Evolutionary conservation across 1,140 invertebrate genomes (phyloP), one percentile per base, ranked within the genome.

Genomic region (Drosophila paulistorum): DNA sequence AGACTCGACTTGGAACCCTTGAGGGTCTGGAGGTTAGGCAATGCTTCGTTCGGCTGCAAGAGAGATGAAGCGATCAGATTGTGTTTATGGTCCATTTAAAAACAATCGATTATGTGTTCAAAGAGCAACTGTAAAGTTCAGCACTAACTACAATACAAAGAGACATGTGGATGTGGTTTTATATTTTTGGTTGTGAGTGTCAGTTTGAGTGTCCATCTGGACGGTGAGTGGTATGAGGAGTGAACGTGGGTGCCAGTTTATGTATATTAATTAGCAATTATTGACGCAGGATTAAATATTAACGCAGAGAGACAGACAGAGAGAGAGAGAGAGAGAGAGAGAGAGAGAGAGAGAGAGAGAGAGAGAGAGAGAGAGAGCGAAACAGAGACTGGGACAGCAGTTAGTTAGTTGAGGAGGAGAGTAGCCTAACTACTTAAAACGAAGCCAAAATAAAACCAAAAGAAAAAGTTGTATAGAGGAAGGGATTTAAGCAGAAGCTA

Each of bases 1-100:
- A 93, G 91, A 42, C 93, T 93, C 7, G 94, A 93, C 17, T 94
- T 93, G 14, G 93, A 93, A n/a, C 94, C 94, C 45, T 94, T 93
- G 6, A 95, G 84, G 7, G 94, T 93, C 23, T 94, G 93, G 57
- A 95, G 94, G 26, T 93, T 93, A 9, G 90, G 87, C 58, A 91
- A 73, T 10, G 79, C 90, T 81, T 91, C 90, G 74, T 91, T 91
- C 42, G 94, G 92, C 91, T 94, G 79, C 41, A 91, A 91, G 67
- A 77, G 65, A 82, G 41, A 70, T 59, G 7, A 7, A 26, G 3
- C 41, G 54, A 78, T 87, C 66, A 87, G 81, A 70, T 20, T 70
- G 4, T 11, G 42, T 45, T 33, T 37, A 23, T 14, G n/a, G 59
- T 7, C 30, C 0, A 0, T 26, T 48, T 33, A 51, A 48, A 20